Percentiles rank a stretch among this genome's conserved stretches.
These are phyloP conservation scores for Caenorhabditis brenneri DNA, from an alignment of 1,140 invertebrate species.

Conservation along the genomic window DNA sequence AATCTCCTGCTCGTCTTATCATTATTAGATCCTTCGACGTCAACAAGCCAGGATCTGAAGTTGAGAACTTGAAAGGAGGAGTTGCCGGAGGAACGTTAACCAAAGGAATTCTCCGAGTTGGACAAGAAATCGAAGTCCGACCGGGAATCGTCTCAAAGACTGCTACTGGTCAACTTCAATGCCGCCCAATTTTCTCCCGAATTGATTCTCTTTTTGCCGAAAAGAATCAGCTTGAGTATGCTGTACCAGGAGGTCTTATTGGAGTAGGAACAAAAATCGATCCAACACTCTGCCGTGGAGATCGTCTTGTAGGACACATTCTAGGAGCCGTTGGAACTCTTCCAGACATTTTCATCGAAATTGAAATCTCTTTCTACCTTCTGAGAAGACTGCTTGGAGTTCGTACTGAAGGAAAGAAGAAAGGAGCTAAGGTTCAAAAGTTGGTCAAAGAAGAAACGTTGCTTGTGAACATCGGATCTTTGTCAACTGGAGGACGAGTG, in stretches of 20 bases:
- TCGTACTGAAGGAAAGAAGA: slow-evolving; percentile 96
- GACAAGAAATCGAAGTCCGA: slow-evolving; percentile 87
- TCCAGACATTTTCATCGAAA: slow-evolving; percentile 95
- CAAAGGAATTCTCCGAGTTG: slow-evolving; percentile 77
- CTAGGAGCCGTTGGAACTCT: slow-evolving; percentile 94
- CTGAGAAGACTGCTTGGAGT: slow-evolving; percentile 92
- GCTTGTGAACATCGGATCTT: slow-evolving; percentile 96
- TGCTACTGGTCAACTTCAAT: slow-evolving; percentile 90
- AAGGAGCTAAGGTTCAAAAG: slow-evolving; percentile 86
- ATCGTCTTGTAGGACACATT: slow-evolving; percentile 91
- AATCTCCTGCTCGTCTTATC: slow-evolving; percentile 91
- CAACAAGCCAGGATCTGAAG: slow-evolving; percentile 98
- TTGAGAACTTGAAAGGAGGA: slow-evolving; percentile 95
- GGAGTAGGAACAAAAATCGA: slow-evolving; percentile 99
- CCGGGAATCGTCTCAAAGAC: slow-evolving; percentile 95
- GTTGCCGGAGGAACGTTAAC: slow-evolving; percentile 98
- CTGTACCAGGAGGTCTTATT: slow-evolving; percentile 92
- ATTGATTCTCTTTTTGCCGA: slow-evolving; percentile 98
- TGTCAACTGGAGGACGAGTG: slow-evolving; percentile 95
- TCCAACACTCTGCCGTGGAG: slow-evolving; percentile 93
- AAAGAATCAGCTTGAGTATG: slow-evolving; percentile 97
- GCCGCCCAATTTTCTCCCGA: slow-evolving; percentile 91
- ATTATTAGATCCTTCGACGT: slow-evolving; percentile 99
- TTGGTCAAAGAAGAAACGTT: slow-evolving; percentile 86
- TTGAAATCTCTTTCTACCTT: slow-evolving; percentile 97